Evolutionary conservation across 53 echinoderm and acorn worm species (phyloP), one percentile per base, ranked within the genome.

Genomic region (Patiria pectinifera): DNA sequence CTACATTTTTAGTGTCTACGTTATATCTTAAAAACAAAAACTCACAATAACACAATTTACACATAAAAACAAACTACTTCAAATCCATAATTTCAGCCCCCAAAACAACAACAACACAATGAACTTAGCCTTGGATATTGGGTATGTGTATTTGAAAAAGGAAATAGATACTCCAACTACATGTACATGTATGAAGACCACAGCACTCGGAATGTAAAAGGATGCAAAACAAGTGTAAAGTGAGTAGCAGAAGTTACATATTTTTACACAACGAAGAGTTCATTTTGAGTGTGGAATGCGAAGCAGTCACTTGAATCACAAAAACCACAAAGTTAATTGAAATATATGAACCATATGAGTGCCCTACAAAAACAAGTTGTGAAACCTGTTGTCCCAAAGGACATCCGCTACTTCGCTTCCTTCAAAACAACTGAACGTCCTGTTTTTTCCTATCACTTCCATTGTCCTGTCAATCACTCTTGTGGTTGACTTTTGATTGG

Each of bases 401-500:
- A 74, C 24, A 24, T 66, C 19, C 69, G 45, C 66, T 23, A 88
- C 88, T 88, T 35, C 0, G 35, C 35, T 35, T 88, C 78, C 78
- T 48, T 47, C 88, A 88, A 88, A 88, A 88, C 88, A 66, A 16
- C 19, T 14, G 66, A 16, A 66, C 66, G 53, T 88, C 78, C 88
- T 88, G 88, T 88, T 88, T 77, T 77, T 88, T 13, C 72, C 58
- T 58, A 59, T 35, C 26, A 44, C 69, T 45, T 66, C 70, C 86
- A 74, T 86, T 86, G 86, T 86, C 74, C 86, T 86, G 86, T 86
- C 86, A 86, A 86, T 86, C 75, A 86, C 6, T n/a, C 66, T 45
- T 83, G 60, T 83, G 85, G 85, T 45, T 66, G 9, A 66, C 35
- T 62, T 66, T 85, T 69, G 4, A 66, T 44, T 69, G 58, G 3